Base-by-base conservation (phyloP, 2,888 invertebrate genomes). In the Eristalinus aeneus region DNA sequence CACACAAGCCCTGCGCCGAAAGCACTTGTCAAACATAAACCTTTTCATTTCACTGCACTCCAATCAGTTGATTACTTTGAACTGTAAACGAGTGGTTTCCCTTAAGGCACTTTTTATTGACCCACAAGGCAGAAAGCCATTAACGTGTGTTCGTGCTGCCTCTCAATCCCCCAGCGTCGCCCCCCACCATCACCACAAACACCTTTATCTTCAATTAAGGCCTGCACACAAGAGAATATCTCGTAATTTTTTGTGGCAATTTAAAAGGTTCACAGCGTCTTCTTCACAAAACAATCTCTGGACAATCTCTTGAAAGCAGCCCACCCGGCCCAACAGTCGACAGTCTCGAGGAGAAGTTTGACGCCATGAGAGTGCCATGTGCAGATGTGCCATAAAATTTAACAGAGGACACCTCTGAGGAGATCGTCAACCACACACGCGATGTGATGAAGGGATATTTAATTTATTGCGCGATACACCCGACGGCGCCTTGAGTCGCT, bases 181-280 rank as follows among this genome's bases (percentile, higher is more conserved):
- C n/a, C n/a, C n/a, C n/a, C n/a, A n/a, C n/a, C n/a, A n/a, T n/a
- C n/a, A n/a, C n/a, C n/a, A n/a, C 16, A 3, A 46, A 16, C 46
- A 46, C 46, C 46, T 46, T 46, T 46, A 20, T 63, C 34, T 11
- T 60, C 69, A 71, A 71, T 77, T 60, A 77, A 77, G 69, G 69
- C 58, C 39, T 54, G 2, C 27, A 39, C 46, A 31, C 39, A 36
- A 71, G 12, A n/a, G 20, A 10, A 58, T 22, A 31, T 46, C 36
- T 20, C 68, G 39, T 64, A 69, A 77, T 69, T 77, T 77, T 63
- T 22, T 58, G 63, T 77, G 71, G 63, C 69, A 74, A 74, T 65
- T 74, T 74, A 74, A 65, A 58, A 74, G 74, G 65, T 77, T 58
- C 23, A 5, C 20, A 11, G n/a, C 61, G 60, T 61, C 22, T 53